A percentile compares a stretch with the other conserved stretches of the same genome.
Evolutionary conservation across 2,797 vertebrate genomes (phyloP).

Genomic region (Dicrostonyx torquatus): DNA sequence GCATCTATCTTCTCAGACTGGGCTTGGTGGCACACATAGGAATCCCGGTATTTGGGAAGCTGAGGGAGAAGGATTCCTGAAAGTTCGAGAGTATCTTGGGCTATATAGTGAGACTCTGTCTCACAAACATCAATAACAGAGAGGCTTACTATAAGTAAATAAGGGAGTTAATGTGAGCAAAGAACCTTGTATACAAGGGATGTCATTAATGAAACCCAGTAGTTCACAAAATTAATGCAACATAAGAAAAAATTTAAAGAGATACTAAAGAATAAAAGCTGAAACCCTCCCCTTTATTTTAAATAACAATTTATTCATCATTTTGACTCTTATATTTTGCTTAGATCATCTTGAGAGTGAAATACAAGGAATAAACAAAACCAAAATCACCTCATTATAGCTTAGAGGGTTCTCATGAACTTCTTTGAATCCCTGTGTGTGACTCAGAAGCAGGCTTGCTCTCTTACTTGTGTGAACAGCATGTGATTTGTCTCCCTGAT

Average conservation of each 20-base stretch:
- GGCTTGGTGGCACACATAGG: background rate
- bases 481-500: background rate
- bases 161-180: background rate
- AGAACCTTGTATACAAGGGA: background rate
- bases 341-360: constrained; percentile 27
- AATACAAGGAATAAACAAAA: constrained; percentile 27
- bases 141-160: background rate
- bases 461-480: constrained; percentile 25
- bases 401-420: background rate
- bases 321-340: background rate
- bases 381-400: constrained; percentile 8
- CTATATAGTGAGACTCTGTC: background rate
- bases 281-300: background rate
- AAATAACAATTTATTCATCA: background rate
- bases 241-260: background rate
- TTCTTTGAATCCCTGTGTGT: background rate
- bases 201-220: background rate
- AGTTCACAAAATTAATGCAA: background rate
- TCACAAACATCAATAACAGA: background rate
- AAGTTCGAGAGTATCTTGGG: background rate
- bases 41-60: background rate
- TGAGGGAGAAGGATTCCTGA: background rate
- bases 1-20: background rate
- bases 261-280: background rate
- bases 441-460: background rate